Evolutionary conservation across 2,797 vertebrate species (phyloP).

Genomic region (Pagetopsis macropterus): DNA sequence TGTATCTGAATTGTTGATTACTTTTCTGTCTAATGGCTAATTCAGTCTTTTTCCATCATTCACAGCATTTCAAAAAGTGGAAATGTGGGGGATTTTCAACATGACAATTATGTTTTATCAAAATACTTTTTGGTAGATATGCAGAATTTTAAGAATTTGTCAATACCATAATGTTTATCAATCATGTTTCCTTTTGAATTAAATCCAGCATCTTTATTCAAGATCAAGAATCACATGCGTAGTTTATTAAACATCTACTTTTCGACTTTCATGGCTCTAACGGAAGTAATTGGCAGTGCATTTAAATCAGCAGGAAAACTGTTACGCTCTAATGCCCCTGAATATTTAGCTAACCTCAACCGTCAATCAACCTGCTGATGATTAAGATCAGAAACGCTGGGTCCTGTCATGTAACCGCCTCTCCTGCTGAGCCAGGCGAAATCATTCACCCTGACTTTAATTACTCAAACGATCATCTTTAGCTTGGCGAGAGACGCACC

Average conservation of each 20-base stretch:
- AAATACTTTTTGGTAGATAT: neutral
- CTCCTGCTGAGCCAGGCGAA: constrained; percentile 67
- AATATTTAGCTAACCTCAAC: constrained; percentile 62
- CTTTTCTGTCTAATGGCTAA: neutral
- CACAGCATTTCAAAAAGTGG: too few species aligned
- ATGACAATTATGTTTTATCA: neutral
- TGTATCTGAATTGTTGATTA: neutral
- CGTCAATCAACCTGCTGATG: constrained; percentile 73
- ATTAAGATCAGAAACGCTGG: constrained; percentile 62
- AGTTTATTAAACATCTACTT: constrained; percentile 7
- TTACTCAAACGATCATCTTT: constrained; percentile 59
- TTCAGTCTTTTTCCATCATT: neutral
- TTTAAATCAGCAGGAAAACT: constrained; percentile 46
- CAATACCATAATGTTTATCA: neutral
- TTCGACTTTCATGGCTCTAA: constrained; percentile 17
- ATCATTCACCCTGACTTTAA: constrained; percentile 65
- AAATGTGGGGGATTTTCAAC: neutral
- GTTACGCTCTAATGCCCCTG: constrained; percentile 35
- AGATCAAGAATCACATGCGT: constrained; percentile 13
- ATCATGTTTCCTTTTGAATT: neutral
- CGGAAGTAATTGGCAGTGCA: constrained; percentile 21
- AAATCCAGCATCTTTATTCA: neutral
- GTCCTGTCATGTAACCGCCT: constrained; percentile 64
- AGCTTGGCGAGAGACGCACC: constrained; percentile 28
- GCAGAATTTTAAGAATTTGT: neutral